Evolutionary conservation across 1,140 invertebrate species (phyloP), one percentile per base, ranked within the genome.

Genomic region (Drosophila tani): DNA sequence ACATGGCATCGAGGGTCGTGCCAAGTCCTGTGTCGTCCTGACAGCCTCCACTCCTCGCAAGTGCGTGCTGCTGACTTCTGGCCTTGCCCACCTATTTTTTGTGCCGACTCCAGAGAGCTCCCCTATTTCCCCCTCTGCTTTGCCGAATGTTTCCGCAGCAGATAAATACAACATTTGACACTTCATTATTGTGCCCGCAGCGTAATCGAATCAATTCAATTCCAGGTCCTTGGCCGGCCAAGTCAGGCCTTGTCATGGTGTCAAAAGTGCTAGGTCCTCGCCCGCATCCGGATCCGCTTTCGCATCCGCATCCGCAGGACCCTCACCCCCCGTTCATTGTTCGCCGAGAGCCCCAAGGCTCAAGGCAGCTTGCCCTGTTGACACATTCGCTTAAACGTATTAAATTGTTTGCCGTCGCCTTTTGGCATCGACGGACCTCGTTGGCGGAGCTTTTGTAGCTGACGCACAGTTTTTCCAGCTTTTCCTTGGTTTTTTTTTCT

Each of bases 161-260:
- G 85, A 92, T 92, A 92, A 92, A 92, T 91, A 91, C 91, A 91
- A 82, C 81, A 81, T 91, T 92, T 92, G 91, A 92, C 91, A 92
- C 91, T 92, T 92, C 91, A 92, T 92, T 92, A 92, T 88, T 87
- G 83, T 77, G 86, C 86, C 91, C 86, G 82, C 84, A 91, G 90
- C 85, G 76, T 91, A 91, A 91, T 91, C 90, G 90, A 91, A 91
- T 91, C 90, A 91, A 91, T 87, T 91, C 85, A 85, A 90, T 81
- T 75, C 69, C 69, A 75, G 60, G 67, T 60, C 77, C 64, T 57
- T 17, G 43, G 66, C 55, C 24, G 50, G 58, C 66, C 68, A 64
- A 38, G 71, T 63, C 79, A 60, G 65, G 79, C 66, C 70, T 69
- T 76, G 81, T 73, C 78, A 60, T 73, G 66, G 81, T 82, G 84